Evolutionary conservation across 2,888 invertebrate genomes (phyloP).

Genomic region (Hoplodrina blanda): DNA sequence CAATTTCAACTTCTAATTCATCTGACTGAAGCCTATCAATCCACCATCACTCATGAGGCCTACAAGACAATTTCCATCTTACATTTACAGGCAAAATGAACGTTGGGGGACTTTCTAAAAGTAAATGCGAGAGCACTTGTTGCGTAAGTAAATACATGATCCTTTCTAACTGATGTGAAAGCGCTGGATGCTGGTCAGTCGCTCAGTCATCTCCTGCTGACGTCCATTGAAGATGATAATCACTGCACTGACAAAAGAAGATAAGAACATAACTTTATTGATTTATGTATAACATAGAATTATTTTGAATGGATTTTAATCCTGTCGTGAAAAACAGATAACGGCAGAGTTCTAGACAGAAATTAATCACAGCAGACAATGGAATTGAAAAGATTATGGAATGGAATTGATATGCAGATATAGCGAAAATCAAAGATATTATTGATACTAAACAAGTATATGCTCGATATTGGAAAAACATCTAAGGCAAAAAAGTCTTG

Average conservation of each 20-base stretch:
- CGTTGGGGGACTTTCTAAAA: constrained; percentile 55
- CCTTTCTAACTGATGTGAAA: constrained; percentile 62
- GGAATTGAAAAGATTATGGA: neutral
- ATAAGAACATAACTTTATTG: neutral
- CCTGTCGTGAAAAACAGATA: neutral
- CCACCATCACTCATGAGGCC: constrained; percentile 1
- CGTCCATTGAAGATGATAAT: constrained; percentile 5
- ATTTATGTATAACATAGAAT: neutral
- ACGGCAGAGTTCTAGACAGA: neutral
- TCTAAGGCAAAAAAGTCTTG: constrained; percentile 8
- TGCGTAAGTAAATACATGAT: constrained; percentile 47
- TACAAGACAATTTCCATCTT: constrained; percentile 7
- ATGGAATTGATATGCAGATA: neutral
- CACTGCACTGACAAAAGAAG: neutral
- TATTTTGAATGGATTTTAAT: neutral
- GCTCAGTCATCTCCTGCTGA: constrained; percentile 14
- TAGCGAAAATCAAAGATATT: neutral
- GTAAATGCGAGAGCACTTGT: constrained; percentile 27
- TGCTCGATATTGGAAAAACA: neutral
- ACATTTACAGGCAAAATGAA: constrained; percentile 30
- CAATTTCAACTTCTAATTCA: neutral
- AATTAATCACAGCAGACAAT: neutral
- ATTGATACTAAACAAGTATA: neutral
- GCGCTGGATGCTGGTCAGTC: constrained; percentile 35
- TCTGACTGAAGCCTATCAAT: constrained; percentile 4